Evolutionary conservation across 2,113 vertebrate species (phyloP).

Genomic region (Cercopithecus mona): DNA sequence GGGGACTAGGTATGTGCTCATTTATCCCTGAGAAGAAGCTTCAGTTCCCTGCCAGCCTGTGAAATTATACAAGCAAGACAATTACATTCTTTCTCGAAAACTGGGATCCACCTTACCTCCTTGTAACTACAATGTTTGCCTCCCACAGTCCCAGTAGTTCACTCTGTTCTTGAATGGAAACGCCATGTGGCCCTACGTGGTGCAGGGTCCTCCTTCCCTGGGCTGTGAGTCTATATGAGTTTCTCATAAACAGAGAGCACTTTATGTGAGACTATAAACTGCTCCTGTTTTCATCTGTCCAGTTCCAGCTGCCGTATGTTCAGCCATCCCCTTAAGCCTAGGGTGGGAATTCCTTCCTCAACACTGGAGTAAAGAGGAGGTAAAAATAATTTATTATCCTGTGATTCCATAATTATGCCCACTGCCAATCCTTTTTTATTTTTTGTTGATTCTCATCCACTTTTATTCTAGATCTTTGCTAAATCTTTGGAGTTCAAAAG

Average conservation of each 20-base stretch:
- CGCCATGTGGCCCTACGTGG: accelerated
- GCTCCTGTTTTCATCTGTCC: background rate
- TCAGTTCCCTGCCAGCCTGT: background rate
- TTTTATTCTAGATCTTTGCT: background rate
- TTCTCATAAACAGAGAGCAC: too few species aligned
- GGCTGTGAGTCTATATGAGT: background rate
- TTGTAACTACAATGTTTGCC: background rate
- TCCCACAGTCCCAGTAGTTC: background rate
- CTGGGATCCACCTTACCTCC: background rate
- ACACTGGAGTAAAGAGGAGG: background rate
- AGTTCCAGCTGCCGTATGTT: background rate
- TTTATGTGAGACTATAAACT: background rate
- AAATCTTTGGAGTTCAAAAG: background rate
- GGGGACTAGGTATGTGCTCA: background rate
- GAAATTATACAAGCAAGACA: background rate
- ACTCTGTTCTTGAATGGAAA: background rate
- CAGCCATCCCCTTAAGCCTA: background rate
- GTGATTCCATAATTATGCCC: background rate
- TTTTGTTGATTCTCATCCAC: background rate
- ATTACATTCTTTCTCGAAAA: background rate
- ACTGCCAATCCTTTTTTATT: background rate
- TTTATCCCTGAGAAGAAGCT: background rate
- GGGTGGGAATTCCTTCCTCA: background rate
- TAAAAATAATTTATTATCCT: background rate
- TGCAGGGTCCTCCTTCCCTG: background rate